Conservation (phyloP, 2,888 invertebrate species). For the Urechis unicinctus region DNA sequence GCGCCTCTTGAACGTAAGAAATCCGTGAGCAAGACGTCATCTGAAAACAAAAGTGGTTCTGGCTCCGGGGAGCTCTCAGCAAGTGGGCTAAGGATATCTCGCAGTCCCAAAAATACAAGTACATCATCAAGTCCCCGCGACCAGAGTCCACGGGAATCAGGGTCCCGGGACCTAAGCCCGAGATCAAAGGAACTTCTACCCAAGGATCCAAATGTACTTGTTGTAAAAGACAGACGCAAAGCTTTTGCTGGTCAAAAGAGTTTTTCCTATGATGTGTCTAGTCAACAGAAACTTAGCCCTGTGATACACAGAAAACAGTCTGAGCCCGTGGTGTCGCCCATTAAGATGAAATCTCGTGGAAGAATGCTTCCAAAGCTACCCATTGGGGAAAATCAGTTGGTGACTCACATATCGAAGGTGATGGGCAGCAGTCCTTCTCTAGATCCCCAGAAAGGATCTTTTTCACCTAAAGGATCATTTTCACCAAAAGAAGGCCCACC, state of each 20-base stretch:
- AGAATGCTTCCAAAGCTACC: conserved; percentile 2
- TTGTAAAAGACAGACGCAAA: conserved; percentile 2
- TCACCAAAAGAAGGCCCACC: not conserved
- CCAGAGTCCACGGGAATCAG: not conserved
- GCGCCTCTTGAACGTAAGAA: not conserved
- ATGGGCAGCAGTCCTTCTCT: not conserved
- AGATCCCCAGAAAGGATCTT: not conserved
- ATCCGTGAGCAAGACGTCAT: not conserved
- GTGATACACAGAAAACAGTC: conserved; percentile 10
- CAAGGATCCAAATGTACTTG: not conserved
- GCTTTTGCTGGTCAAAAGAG: conserved; percentile 16
- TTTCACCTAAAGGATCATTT: too few relatives aligned
- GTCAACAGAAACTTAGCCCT: conserved; percentile 2
- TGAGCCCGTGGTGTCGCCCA: conserved; percentile 12
- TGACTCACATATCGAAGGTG: not conserved
- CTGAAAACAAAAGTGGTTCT: not conserved
- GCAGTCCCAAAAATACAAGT: not conserved
- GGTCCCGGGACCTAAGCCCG: not conserved
- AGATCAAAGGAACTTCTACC: not conserved
- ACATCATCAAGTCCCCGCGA: not conserved
- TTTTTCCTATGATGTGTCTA: conserved; percentile 14
- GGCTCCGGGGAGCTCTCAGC: not conserved
- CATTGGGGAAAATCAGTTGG: not conserved
- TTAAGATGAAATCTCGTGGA: not conserved
- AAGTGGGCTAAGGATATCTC: not conserved